Evolutionary conservation across 2,797 vertebrate species (phyloP).

Genomic region (Ciconia nigra): DNA sequence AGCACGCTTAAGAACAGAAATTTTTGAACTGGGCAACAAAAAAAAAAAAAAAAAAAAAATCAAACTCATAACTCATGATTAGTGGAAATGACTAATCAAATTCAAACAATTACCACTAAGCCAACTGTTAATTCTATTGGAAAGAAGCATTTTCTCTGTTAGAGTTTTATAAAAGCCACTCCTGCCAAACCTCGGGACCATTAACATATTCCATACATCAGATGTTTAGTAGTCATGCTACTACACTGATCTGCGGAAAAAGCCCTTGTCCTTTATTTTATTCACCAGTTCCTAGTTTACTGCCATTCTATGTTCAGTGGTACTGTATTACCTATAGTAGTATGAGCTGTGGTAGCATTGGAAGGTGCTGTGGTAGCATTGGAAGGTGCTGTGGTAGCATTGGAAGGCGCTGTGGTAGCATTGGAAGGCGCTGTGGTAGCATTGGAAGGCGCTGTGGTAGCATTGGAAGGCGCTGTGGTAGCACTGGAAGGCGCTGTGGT

Average conservation of each 20-base stretch:
- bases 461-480: background rate
- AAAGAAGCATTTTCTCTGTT: background rate
- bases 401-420: background rate
- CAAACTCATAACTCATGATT: background rate
- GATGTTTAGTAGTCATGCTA: background rate
- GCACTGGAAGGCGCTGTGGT: background rate
- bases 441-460: background rate
- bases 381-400: background rate
- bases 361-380: background rate
- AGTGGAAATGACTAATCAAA: background rate
- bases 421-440: background rate
- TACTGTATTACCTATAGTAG: slow-evolving; percentile 35
- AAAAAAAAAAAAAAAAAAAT: too few species aligned
- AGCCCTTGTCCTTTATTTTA: background rate
- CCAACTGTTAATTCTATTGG: background rate
- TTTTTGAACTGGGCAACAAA: background rate
- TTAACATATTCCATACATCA: background rate
- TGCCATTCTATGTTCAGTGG: background rate
- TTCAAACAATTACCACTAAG: background rate
- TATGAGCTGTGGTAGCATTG: background rate
- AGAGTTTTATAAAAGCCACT: background rate
- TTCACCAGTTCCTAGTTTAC: background rate
- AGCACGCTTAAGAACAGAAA: background rate
- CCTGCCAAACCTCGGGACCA: background rate
- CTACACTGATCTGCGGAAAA: background rate